These are phyloP conservation scores for Hemiscyllium ocellatum DNA, from an alignment of 2,113 vertebrate species.

Conservation along the genomic window DNA sequence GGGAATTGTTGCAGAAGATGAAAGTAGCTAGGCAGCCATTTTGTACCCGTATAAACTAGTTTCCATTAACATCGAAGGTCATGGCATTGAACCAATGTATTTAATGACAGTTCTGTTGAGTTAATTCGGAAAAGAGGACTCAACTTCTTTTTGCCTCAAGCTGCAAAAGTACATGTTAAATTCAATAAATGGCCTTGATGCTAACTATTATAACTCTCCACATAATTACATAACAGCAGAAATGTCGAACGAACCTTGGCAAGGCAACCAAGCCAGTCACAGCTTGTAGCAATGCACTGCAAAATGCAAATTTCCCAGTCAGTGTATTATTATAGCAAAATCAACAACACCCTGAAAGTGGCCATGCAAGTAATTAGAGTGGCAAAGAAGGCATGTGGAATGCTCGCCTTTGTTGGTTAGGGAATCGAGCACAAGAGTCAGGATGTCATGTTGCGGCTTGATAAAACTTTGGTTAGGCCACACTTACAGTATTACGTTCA, in stretches of 20 bases:
- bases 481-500: too few relatives aligned
- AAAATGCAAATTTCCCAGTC: not conserved
- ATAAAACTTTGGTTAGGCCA: too few relatives aligned
- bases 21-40: not conserved
- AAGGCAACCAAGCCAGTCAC: not conserved
- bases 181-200: not conserved
- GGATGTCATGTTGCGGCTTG: too few relatives aligned
- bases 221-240: not conserved
- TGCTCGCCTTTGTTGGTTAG: too few relatives aligned
- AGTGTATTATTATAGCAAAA: not conserved
- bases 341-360: not conserved
- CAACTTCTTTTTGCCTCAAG: not conserved
- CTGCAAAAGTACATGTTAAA: not conserved
- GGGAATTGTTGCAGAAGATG: not conserved
- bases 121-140: not conserved
- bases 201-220: not conserved
- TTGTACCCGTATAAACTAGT: not conserved
- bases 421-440: too few relatives aligned
- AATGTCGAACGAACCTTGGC: not conserved
- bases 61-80: not conserved
- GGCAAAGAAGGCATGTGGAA: too few relatives aligned
- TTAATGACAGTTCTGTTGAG: not conserved
- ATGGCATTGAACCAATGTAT: not conserved
- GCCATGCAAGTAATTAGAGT: too few relatives aligned
- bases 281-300: not conserved